Conservation (phyloP, 2,797 vertebrate genomes). For the Sandelia bainsii region DNA sequence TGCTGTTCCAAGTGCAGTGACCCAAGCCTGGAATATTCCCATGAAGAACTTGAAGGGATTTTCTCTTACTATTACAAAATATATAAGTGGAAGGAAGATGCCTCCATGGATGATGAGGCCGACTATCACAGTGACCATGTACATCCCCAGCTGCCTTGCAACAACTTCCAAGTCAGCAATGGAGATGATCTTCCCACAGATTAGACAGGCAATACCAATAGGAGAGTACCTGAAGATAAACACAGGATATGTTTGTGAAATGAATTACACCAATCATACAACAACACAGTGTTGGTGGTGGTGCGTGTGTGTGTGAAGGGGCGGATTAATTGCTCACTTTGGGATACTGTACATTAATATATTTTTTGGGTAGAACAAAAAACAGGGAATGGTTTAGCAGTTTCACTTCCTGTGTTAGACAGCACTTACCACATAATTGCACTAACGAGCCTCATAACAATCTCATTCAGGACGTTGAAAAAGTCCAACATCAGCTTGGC, state of each 20-base stretch:
- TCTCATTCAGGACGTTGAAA: slow-evolving; percentile 98
- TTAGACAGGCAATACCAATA: slow-evolving; percentile 95
- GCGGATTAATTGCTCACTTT: no score
- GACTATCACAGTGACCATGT: slow-evolving; percentile 97
- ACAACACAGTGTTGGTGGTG: no score
- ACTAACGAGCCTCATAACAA: slow-evolving; percentile 94
- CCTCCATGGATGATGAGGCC: slow-evolving; percentile 97
- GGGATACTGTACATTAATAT: not conserved
- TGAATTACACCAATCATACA: no score
- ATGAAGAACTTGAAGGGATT: slow-evolving; percentile 96
- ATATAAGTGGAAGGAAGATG: slow-evolving; percentile 95
- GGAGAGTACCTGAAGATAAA: slow-evolving; percentile 93
- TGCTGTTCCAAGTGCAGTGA: slow-evolving; percentile 98
- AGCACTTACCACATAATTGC: slow-evolving; percentile 98
- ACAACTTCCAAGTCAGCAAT: slow-evolving; percentile 97
- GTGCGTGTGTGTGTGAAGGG: no score
- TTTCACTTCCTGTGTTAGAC: not conserved
- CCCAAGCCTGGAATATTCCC: slow-evolving; percentile 99
- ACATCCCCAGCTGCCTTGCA: slow-evolving; percentile 97
- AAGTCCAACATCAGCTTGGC: slow-evolving; percentile 99
- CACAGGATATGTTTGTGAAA: not conserved
- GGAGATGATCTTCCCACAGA: slow-evolving; percentile 98
- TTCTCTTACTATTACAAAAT: slow-evolving; percentile 94
- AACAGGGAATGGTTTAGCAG: not conserved
- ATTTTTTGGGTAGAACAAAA: not conserved